Conservation (phyloP, 2,888 invertebrate genomes). For the Campoletis raptor region DNA sequence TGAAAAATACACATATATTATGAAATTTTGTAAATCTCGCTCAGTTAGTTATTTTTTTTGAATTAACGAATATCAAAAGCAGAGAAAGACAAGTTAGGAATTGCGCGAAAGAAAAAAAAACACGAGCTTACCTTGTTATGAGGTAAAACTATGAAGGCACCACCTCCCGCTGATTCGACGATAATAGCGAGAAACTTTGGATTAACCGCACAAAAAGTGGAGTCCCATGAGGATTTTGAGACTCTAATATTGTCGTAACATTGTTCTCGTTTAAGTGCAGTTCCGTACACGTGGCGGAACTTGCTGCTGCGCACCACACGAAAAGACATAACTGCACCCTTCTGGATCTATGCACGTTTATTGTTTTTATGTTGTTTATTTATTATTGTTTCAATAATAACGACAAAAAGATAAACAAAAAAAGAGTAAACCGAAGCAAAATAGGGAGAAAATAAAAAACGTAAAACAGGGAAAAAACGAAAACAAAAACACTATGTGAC, state of each 20-base stretch:
- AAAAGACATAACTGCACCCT: conserved; percentile 91
- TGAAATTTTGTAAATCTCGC: neutral
- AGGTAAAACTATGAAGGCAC: conserved; percentile 97
- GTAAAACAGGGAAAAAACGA: conserved; percentile 40
- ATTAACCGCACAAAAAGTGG: conserved; percentile 99
- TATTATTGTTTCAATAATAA: conserved; percentile 45
- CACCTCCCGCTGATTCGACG: conserved; percentile 98
- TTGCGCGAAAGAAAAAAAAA: conserved; percentile 41
- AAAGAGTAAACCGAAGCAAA: conserved; percentile 14
- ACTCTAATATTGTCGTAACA: conserved; percentile 99
- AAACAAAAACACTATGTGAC: conserved; percentile 43
- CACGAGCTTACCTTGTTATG: conserved; percentile 91
- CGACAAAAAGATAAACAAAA: conserved; percentile 38
- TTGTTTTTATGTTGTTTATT: conserved; percentile 18
- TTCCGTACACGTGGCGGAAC: conserved; percentile 98
- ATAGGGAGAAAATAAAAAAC: conserved; percentile 24
- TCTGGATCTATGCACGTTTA: conserved; percentile 62
- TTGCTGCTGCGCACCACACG: conserved; percentile 98
- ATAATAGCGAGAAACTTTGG: conserved; percentile 99
- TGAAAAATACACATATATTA: neutral
- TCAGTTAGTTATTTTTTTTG: neutral
- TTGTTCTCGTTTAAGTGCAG: conserved; percentile 96
- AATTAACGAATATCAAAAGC: neutral
- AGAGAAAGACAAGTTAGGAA: conserved; percentile 20
- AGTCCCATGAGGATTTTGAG: conserved; percentile 99